Percentiles rank a stretch among this genome's conserved stretches.
These are phyloP conservation scores for Pterocles orientalis DNA, from an alignment of 2,113 vertebrate genomes.

Conservation along the genomic window DNA sequence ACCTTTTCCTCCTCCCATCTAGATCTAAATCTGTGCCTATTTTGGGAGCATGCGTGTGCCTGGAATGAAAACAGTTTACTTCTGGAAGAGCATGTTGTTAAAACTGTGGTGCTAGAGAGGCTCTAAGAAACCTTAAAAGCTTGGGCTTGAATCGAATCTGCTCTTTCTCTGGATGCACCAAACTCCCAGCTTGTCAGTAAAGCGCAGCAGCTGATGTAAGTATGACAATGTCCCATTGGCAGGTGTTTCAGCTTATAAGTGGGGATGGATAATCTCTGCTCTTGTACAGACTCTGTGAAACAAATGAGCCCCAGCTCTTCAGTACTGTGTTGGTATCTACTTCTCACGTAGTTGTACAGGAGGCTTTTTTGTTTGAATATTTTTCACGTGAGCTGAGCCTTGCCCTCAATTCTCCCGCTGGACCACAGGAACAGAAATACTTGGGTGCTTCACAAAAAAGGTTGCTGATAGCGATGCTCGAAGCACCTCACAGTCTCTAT, in stretches of 20 bases:
- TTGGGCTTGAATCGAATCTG: not conserved
- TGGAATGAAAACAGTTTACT: constrained; percentile 15
- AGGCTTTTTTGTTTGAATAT: not conserved
- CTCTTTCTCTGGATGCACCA: not conserved
- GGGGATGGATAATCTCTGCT: not conserved
- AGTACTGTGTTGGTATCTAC: not conserved
- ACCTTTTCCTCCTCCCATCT: constrained; percentile 10
- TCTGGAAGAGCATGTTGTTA: not conserved
- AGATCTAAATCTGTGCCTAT: not conserved
- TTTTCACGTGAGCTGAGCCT: rapidly evolving
- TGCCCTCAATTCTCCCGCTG: not conserved
- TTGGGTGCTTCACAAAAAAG: not conserved
- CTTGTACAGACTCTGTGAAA: rapidly evolving
- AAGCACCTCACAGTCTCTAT: not conserved
- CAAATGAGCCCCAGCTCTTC: not conserved
- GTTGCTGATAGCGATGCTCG: not conserved
- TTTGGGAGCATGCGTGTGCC: not conserved
- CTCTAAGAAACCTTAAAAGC: not conserved
- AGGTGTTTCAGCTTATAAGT: not conserved
- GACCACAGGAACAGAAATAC: not conserved
- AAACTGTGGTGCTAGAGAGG: not conserved
- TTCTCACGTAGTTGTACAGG: not conserved
- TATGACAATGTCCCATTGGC: rapidly evolving
- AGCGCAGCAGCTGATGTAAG: not conserved
- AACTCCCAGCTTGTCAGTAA: not conserved